These are phyloP conservation scores for Trichonephila clavipes DNA, from an alignment of 1,140 invertebrate genomes.

Conservation along the genomic window DNA sequence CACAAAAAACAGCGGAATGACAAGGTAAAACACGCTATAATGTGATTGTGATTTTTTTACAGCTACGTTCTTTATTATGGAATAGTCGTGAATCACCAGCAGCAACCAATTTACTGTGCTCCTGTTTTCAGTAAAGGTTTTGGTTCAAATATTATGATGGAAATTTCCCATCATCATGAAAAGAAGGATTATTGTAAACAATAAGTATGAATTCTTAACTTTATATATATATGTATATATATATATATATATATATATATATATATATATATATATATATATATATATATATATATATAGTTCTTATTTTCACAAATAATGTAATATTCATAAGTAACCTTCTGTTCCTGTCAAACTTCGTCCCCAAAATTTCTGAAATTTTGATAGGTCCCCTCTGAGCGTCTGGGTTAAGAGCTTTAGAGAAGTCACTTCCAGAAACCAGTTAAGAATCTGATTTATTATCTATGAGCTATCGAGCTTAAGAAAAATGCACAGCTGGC, in stretches of 20 bases:
- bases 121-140: too few relatives aligned
- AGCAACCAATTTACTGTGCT: too few relatives aligned
- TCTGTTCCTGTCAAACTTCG: not conserved
- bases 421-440: not conserved
- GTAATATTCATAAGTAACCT: not conserved
- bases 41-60: too few relatives aligned
- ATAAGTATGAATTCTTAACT: too few relatives aligned
- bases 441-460: not conserved
- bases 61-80: too few relatives aligned
- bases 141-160: too few relatives aligned
- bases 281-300: not conserved
- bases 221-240: not conserved
- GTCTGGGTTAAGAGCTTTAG: not conserved
- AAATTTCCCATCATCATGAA: too few relatives aligned
- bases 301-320: not conserved
- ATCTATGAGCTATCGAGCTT: not conserved
- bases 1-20: too few relatives aligned
- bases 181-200: too few relatives aligned
- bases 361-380: not conserved
- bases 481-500: conserved; percentile 31
- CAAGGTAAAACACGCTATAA: too few relatives aligned
- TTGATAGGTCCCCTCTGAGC: too few relatives aligned
- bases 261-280: not conserved
- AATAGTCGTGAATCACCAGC: too few relatives aligned
- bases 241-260: not conserved